A percentile compares a stretch with the other conserved stretches of the same genome.
Conservation (phyloP, 2,113 vertebrate species). For the Coryphaenoides rupestris region DNA sequence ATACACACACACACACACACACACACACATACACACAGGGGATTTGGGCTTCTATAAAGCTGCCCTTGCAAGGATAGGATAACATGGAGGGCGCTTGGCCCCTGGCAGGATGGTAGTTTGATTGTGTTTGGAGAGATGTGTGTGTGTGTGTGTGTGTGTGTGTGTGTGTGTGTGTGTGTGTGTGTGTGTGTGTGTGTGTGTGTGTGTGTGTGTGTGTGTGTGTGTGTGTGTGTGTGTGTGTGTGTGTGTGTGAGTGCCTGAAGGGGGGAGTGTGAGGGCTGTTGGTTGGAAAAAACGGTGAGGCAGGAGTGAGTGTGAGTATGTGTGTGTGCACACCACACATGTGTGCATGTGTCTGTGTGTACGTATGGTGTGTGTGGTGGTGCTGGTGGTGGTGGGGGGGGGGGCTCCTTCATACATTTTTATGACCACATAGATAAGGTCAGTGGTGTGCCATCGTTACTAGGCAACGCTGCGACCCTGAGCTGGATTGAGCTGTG, state of each 20-base stretch:
- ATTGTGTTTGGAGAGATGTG: conserved; percentile 43
- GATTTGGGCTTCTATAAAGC: conserved; percentile 27
- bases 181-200: conserved; percentile 28
- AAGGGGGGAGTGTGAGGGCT: conserved; percentile 32
- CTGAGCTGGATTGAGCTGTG: conserved; percentile 75
- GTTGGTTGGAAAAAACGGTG: conserved; percentile 26
- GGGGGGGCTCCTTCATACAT: conserved; percentile 74
- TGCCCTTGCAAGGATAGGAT: conserved; percentile 52
- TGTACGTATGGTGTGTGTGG: not conserved
- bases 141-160: conserved; percentile 33
- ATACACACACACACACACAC: too few species aligned
- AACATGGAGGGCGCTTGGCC: conserved; percentile 55
- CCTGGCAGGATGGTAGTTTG: conserved; percentile 50
- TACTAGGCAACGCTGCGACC: conserved; percentile 81
- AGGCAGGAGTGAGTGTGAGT: conserved; percentile 7
- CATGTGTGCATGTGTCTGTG: conserved; percentile 30
- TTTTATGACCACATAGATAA: conserved; percentile 84
- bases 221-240: not conserved
- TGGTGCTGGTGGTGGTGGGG: conserved; percentile 7
- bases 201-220: conserved; percentile 21
- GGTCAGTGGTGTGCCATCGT: conserved; percentile 79
- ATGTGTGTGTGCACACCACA: conserved; percentile 11
- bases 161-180: conserved; percentile 14
- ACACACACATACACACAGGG: too few species aligned
- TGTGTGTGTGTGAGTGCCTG: not conserved